Conservation (phyloP, 2,797 vertebrate species). For the Peromyscus melanophrys region DNA sequence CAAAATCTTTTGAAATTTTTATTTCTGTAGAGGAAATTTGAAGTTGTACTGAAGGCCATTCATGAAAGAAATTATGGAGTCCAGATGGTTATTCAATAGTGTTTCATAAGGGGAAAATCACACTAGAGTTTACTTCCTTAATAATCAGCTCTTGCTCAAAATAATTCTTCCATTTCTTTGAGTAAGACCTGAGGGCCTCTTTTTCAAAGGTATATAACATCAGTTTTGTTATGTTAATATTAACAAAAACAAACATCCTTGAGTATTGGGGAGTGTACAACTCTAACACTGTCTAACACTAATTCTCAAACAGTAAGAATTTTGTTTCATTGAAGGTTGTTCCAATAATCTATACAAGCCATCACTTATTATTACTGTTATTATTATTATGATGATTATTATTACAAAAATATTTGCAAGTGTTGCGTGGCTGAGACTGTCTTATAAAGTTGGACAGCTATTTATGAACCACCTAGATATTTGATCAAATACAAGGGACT, state of each 20-base stretch:
- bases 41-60: constrained; percentile 78
- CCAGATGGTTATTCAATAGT: constrained; percentile 83
- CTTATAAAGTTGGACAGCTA: background rate
- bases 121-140: constrained; percentile 71
- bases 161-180: background rate
- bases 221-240: constrained; percentile 31
- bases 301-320: constrained; percentile 11
- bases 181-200: background rate
- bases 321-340: background rate
- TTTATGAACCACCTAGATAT: background rate
- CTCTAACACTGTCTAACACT: background rate
- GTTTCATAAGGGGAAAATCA: constrained; percentile 45
- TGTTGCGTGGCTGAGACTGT: background rate
- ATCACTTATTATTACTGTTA: background rate
- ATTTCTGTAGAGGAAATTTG: constrained; percentile 77
- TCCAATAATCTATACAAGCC: background rate
- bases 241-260: background rate
- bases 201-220: background rate
- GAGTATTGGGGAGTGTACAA: background rate
- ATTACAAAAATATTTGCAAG: background rate
- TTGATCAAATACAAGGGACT: background rate
- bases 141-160: constrained; percentile 66
- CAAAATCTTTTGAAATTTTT: constrained; percentile 78
- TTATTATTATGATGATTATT: background rate
- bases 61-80: constrained; percentile 70